These are phyloP conservation scores for Cacatua alba DNA, from an alignment of 2,113 vertebrate genomes.

Conservation along the genomic window DNA sequence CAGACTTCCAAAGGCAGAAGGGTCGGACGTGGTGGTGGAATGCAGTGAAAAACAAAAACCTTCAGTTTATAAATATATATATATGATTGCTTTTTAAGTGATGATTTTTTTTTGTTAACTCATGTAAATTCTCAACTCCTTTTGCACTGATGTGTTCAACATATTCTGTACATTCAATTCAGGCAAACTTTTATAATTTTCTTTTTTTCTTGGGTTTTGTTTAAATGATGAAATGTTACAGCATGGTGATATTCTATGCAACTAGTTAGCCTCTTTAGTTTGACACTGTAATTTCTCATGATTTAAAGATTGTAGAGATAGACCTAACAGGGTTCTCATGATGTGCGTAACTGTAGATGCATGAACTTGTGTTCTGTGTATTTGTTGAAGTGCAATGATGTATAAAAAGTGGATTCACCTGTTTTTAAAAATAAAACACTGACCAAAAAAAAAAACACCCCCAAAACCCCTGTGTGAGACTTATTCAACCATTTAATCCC, in stretches of 20 bases:
- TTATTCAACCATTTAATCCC: background rate
- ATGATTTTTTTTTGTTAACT: conserved; percentile 78
- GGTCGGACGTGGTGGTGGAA: conserved; percentile 53
- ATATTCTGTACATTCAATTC: conserved; percentile 83
- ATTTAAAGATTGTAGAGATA: conserved; percentile 83
- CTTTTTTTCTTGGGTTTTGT: conserved; percentile 65
- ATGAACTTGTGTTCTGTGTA: conserved; percentile 93
- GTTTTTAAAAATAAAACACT: conserved; percentile 96
- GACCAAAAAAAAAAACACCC: conserved; percentile 38
- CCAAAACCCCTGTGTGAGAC: background rate
- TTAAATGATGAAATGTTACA: conserved; percentile 77
- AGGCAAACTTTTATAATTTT: conserved; percentile 87
- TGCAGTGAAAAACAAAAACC: conserved; percentile 59
- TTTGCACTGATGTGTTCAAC: conserved; percentile 96
- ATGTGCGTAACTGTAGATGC: conserved; percentile 90
- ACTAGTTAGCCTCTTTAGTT: conserved; percentile 89
- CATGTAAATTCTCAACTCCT: conserved; percentile 88
- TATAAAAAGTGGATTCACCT: conserved; percentile 91
- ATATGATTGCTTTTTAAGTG: conserved; percentile 83
- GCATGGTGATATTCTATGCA: conserved; percentile 99
- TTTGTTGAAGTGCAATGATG: conserved; percentile 92
- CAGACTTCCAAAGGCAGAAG: conserved; percentile 56
- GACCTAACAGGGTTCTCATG: conserved; percentile 83
- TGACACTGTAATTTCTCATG: conserved; percentile 85
- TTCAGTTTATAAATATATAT: conserved; percentile 69